Percentiles rank a stretch among this genome's conserved stretches.
phyloP scores from a whole-genome alignment of 1,140 invertebrate genomes.

The Helicorthomorpha holstii region DNA sequence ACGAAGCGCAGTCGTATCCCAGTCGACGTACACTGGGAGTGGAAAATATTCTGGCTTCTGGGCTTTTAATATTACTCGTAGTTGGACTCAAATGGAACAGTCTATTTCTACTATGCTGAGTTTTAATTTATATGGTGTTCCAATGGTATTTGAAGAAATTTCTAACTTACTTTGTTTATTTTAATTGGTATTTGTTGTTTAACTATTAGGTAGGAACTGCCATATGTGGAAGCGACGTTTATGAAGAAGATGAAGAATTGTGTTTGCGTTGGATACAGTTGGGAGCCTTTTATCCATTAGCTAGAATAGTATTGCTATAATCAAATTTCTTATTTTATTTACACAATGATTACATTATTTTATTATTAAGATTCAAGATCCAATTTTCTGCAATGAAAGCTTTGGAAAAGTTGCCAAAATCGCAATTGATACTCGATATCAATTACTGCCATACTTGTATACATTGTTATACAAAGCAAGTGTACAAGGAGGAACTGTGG shows the following conservation, averaged over 20 bases:
- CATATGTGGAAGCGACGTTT: slow-evolving; percentile 33
- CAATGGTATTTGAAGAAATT: slow-evolving; percentile 39
- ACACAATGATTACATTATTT: too few species aligned
- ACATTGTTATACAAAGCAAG: slow-evolving; percentile 26
- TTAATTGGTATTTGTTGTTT: too few species aligned
- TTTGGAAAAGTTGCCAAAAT: slow-evolving; percentile 10
- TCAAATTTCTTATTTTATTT: background rate
- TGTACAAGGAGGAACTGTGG: slow-evolving; percentile 15
- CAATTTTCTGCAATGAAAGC: background rate
- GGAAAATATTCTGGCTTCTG: slow-evolving; percentile 32
- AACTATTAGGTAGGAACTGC: slow-evolving; percentile 34
- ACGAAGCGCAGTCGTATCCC: slow-evolving; percentile 22
- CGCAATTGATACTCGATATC: slow-evolving; percentile 27
- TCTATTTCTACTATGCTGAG: slow-evolving; percentile 26
- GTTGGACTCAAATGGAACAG: background rate
- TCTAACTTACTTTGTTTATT: background rate
- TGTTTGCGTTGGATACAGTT: slow-evolving; percentile 35
- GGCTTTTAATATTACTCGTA: slow-evolving; percentile 22
- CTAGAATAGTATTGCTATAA: slow-evolving; percentile 11
- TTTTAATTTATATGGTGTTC: slow-evolving; percentile 50
- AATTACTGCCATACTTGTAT: slow-evolving; percentile 32
- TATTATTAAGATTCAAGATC: background rate
- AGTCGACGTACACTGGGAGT: slow-evolving; percentile 27
- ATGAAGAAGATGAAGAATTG: slow-evolving; percentile 27
- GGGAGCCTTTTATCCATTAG: slow-evolving; percentile 29